These are phyloP conservation scores for Andrena camellia DNA, from an alignment of 2,888 invertebrate genomes.

Conservation along the genomic window DNA sequence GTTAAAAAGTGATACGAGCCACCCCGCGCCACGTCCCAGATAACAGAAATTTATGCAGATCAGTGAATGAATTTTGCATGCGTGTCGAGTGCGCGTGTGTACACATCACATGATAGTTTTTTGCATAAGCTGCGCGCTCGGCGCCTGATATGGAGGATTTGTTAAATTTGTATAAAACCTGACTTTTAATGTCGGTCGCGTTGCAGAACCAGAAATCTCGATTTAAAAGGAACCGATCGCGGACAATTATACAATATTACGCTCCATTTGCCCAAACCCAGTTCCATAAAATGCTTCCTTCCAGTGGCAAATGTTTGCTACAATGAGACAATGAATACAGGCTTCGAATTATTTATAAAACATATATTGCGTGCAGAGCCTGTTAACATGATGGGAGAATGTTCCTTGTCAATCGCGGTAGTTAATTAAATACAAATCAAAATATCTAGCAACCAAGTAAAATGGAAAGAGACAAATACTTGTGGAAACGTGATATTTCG, in stretches of 20 bases:
- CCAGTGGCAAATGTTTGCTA: too few relatives aligned
- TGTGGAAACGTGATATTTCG: too few relatives aligned
- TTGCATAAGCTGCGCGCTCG: conserved; percentile 36
- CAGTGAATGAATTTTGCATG: conserved; percentile 47
- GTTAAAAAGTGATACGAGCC: conserved; percentile 21
- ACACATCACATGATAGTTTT: conserved; percentile 25
- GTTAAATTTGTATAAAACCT: conserved; percentile 23
- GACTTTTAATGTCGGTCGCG: conserved; percentile 2
- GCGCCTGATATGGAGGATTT: conserved; percentile 18
- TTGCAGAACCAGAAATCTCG: background rate
- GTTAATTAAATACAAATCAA: too few relatives aligned
- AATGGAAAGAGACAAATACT: too few relatives aligned
- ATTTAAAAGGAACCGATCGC: background rate
- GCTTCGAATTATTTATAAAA: too few relatives aligned
- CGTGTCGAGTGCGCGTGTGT: conserved; percentile 10
- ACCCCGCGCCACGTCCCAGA: conserved; percentile 18
- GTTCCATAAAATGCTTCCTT: too few relatives aligned
- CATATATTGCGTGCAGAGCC: too few relatives aligned
- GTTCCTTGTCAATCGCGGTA: too few relatives aligned
- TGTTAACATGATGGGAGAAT: too few relatives aligned
- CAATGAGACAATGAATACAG: too few relatives aligned
- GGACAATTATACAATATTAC: background rate
- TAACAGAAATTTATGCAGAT: conserved; percentile 50
- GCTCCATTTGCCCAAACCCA: too few relatives aligned
- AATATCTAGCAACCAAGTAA: too few relatives aligned